Base-by-base conservation (phyloP, 2,888 invertebrate genomes). In the Sinelater perroti region DNA sequence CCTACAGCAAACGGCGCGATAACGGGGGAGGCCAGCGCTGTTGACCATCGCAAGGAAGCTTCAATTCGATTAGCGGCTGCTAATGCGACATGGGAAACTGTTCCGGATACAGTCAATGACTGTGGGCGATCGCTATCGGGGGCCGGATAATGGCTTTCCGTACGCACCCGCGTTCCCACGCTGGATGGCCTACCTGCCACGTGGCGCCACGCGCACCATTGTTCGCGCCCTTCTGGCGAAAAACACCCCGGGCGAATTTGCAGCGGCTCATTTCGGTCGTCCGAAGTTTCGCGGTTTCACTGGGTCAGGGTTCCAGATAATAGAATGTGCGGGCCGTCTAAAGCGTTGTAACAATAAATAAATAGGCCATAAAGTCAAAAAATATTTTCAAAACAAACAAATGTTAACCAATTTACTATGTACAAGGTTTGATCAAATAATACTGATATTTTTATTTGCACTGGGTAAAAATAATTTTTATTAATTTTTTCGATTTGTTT, bases 121-220 rank as follows among this genome's bases (percentile, higher is more conserved):
- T 55, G 65, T 64, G 65, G 65, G 65, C 66, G 66, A 67, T 66
- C 58, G 60, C 60, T 60, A 66, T 67, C 65, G 58, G 61, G 65
- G 65, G 63, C 61, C 56, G 64, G 63, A 64, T 64, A 65, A 61
- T 62, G 61, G 60, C 60, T 67, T 68, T 66, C 67, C 67, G 67
- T 65, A 63, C 31, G 61, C 57, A 63, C 56, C 57, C 44, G 44
- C 54, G 60, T 68, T 67, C 68, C 67, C 67, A 67, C 67, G 68
- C 62, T 61, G 50, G 21, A 47, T 50, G 35, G 54, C 49, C 61
- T 67, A 66, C 67, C 66, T 66, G 66, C 60, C 67, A 66, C 68
- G 67, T 64, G 67, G 61, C 64, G 66, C 60, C 67, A 62, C 67
- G 67, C 63, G 67, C 42, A 20, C 52, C 40, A 55, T 56, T 60